phyloP scores from a whole-genome alignment of 2,888 invertebrate genomes.

The Watsonalla cultraria region DNA sequence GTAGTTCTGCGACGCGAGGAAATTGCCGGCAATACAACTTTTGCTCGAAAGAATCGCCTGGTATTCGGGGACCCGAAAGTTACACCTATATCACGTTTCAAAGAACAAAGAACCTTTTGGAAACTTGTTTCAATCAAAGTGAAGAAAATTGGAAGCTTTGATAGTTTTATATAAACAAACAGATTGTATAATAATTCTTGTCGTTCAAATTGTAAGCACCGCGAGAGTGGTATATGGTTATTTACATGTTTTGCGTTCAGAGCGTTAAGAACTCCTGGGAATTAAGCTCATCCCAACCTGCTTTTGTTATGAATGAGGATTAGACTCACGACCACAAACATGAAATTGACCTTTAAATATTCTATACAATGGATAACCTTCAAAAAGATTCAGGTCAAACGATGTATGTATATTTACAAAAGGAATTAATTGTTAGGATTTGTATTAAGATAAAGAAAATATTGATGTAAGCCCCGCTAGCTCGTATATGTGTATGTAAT shows the following conservation, averaged over 20 bases:
- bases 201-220: too few species aligned
- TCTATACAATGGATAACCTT: constrained; percentile 7
- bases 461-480: too few species aligned
- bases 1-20: constrained; percentile 6
- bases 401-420: too few species aligned
- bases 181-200: neutral
- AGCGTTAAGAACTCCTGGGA: neutral
- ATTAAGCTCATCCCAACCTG: neutral
- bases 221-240: too few species aligned
- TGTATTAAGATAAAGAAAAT: too few species aligned
- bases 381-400: neutral
- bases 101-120: constrained; percentile 32
- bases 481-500: constrained; percentile 16
- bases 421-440: too few species aligned
- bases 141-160: neutral
- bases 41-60: constrained; percentile 27
- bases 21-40: constrained; percentile 32
- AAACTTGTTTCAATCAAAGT: constrained; percentile 38
- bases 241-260: neutral
- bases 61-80: constrained; percentile 40
- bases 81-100: constrained; percentile 41
- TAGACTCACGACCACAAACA: neutral
- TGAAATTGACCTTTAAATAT: constrained; percentile 5
- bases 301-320: neutral
- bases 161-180: neutral